Base-by-base conservation (phyloP, 35 echinoderm and acorn worm genomes). In the Stichopus chloronotus region DNA sequence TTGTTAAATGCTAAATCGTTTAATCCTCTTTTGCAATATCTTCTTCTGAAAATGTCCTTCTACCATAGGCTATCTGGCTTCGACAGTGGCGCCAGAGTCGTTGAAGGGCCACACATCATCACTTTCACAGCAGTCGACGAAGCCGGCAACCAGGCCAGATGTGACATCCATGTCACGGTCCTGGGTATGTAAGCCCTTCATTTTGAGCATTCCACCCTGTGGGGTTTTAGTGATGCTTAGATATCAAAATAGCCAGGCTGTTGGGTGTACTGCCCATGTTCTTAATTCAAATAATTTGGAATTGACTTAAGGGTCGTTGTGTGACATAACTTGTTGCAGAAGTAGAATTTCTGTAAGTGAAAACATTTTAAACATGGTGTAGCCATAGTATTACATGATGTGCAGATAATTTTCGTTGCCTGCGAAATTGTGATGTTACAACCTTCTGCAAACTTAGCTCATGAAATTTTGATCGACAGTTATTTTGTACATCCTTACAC, bases 71-170 rank as follows among this genome's bases (percentile, higher is more conserved):
- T 63, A 71, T 88, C 86, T 52, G 86, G 86, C 30, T 21, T 23
- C 11, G 56, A 63, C 7, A 88, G 86, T 21, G 86, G 86, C 5
- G 20, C 12, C 9, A 16, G 57, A 30, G 17, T 88, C 16, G 30
- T 12, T 52, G 88, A 91, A 78, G 88, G 88, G 6, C 55, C 54
- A 14, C 88, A 91, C 52, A 30, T 61, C 12, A 53, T 91, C 25
- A 74, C 69, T 9, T 91, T 54, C 68, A 91, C 68, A 4, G 88
- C 88, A 43, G 72, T 55, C 4, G 88, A 91, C 22, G 72, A 91
- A 17, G 88, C 88, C 5, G 88, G 88, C 10, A 91, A 91, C 19
- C 68, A 77, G 68, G 88, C 88, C 43, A 91, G 88, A 57, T 91
- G 88, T 91, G 88, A 91, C 22, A 78, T 91, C 7, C 69, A 57